Percentiles rank a stretch among this genome's conserved stretches.
Conservation (phyloP, 2,113 vertebrate species). For the Cebus imitator region DNA sequence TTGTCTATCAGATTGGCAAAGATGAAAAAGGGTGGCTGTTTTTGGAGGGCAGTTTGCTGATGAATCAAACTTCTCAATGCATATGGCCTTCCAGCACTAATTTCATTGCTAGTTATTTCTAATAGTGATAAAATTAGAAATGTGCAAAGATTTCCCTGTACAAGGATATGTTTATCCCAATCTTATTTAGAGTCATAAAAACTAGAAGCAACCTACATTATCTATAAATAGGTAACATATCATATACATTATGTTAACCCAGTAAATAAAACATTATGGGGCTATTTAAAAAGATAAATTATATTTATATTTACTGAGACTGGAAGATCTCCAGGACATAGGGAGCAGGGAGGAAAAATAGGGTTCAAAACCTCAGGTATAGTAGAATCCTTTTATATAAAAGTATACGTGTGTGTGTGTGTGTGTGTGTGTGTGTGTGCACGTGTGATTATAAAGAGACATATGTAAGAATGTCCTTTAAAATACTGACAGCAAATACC, state of each 20-base stretch:
- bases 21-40: not conserved
- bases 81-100: not conserved
- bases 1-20: not conserved
- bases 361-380: not conserved
- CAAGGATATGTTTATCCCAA: not conserved
- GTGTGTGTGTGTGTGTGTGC: not conserved
- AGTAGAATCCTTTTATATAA: not conserved
- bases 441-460: not conserved
- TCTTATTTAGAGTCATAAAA: conserved; percentile 22
- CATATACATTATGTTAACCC: not conserved
- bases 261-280: not conserved
- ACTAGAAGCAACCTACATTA: not conserved
- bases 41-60: not conserved
- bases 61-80: not conserved
- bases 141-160: not conserved
- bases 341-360: not conserved
- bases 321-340: not conserved
- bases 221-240: not conserved
- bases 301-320: not conserved
- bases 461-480: not conserved
- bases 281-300: conserved; percentile 7
- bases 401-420: not conserved
- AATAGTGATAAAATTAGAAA: not conserved
- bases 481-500: not conserved
- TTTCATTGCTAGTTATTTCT: conserved; percentile 6